Conservation (phyloP, 2,888 invertebrate genomes). For the Hecatera dysodea region DNA sequence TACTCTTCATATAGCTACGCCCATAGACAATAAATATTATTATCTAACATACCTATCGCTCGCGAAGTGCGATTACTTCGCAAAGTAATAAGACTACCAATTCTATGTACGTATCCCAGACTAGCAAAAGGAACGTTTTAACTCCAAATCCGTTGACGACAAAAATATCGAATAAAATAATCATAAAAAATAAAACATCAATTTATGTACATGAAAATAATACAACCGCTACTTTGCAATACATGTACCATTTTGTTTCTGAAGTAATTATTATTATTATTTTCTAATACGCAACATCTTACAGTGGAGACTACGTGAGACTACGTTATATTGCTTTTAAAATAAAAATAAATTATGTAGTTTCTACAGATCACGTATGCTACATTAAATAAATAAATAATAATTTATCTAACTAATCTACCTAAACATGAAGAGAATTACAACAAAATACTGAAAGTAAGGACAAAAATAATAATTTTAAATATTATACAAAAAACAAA, state of each 20-base stretch:
- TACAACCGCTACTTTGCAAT: slow-evolving; percentile 66
- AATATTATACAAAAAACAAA: slow-evolving; percentile 67
- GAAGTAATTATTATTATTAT: slow-evolving; percentile 57
- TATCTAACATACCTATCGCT: slow-evolving; percentile 32
- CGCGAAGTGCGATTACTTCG: slow-evolving; percentile 56
- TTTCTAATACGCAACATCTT: slow-evolving; percentile 68
- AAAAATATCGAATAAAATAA: slow-evolving; percentile 55
- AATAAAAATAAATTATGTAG: slow-evolving; percentile 84
- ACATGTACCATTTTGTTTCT: slow-evolving; percentile 63
- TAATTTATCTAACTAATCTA: slow-evolving; percentile 88
- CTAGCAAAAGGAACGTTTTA: slow-evolving; percentile 79
- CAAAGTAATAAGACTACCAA: slow-evolving; percentile 58
- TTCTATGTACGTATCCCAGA: slow-evolving; percentile 70
- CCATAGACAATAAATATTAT: slow-evolving; percentile 39
- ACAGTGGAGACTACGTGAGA: slow-evolving; percentile 81
- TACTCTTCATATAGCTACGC: slow-evolving; percentile 21
- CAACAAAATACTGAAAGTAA: slow-evolving; percentile 88
- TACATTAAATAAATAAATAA: slow-evolving; percentile 89
- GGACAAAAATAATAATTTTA: slow-evolving; percentile 57
- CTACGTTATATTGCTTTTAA: slow-evolving; percentile 79
- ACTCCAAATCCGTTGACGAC: slow-evolving; percentile 59
- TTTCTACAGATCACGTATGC: slow-evolving; percentile 81
- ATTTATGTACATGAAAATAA: slow-evolving; percentile 68
- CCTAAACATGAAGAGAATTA: slow-evolving; percentile 84
- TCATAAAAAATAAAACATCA: slow-evolving; percentile 63